Base-by-base conservation (phyloP, 2,888 invertebrate species). In the Ecliptopera silaceata region DNA sequence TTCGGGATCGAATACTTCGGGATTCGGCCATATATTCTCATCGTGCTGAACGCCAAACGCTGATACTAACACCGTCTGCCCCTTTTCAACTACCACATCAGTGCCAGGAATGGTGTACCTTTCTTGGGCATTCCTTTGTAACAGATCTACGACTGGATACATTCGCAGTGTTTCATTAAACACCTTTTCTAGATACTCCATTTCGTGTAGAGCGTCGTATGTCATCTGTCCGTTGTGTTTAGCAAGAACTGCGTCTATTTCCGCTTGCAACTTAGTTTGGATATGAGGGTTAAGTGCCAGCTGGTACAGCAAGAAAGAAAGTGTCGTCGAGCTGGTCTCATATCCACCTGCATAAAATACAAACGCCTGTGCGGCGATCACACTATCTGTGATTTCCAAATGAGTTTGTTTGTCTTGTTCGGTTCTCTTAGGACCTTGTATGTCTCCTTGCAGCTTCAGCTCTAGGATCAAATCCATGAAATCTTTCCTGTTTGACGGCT, bases 321-420 rank as follows among this genome's bases (percentile, higher is more conserved):
- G 73, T 0, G 86, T 81, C 0, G 85, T 80, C 0, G 91, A 82
- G 36, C 26, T 26, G 6, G 26, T 26, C 26, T 26, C 26, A 8
- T 26, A 26, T 6, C 26, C 26, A 6, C 26, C 82, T 84, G 0
- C 71, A 55, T 86, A 89, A 64, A 91, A 89, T 12, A 88, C 71
- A 62, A 88, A 84, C 1, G 82, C 82, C 64, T 91, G 88, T 0
- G 88, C 83, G 1, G 78, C 75, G 15, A 87, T 80, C 0, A 84
- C 41, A 13, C 68, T 71, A 0, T 84, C 77, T 3, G 78, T 77
- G 10, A 85, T 59, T 56, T 79, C 74, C 15, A 80, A 12, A 5
- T 49, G n/a, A 0, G 47, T 13, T 3, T 64, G 51, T 15, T 62
- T 43, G 1, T 66, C 62, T 6, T 64, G 60, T 0, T 55, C 52